These are phyloP conservation scores for Brachionus koreanus DNA, from an alignment of 1,140 invertebrate genomes.

Conservation along the genomic window DNA sequence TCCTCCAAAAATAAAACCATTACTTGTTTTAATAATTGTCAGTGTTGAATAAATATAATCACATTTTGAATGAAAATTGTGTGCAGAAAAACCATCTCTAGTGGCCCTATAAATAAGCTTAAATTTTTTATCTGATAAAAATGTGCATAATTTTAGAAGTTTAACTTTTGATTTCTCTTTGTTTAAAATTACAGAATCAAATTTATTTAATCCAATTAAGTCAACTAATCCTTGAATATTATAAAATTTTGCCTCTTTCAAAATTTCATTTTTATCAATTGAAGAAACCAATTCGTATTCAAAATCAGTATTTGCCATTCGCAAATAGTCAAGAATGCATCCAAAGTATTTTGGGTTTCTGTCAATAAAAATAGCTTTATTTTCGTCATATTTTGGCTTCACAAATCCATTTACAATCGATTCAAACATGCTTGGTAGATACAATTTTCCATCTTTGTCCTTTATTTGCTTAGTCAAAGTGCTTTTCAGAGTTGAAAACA, in stretches of 20 bases:
- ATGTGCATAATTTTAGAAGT: not conserved
- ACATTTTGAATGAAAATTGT: slow-evolving; percentile 46
- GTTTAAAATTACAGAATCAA: not conserved
- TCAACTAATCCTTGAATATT: slow-evolving; percentile 22
- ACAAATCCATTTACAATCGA: not conserved
- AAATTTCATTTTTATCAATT: not conserved
- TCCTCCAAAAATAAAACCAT: slow-evolving; percentile 46
- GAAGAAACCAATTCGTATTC: not conserved
- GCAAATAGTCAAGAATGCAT: slow-evolving; percentile 18
- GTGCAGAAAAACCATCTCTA: slow-evolving; percentile 45
- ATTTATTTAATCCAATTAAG: not conserved
- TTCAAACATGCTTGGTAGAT: not conserved
- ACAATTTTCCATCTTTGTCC: not conserved
- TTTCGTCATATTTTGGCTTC: not conserved
- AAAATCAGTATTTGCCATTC: not conserved
- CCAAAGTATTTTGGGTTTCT: slow-evolving; percentile 6
- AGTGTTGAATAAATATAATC: slow-evolving; percentile 46
- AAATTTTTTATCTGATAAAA: not conserved
- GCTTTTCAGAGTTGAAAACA: not conserved
- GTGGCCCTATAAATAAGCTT: slow-evolving; percentile 45
- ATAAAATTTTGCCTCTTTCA: slow-evolving; percentile 21
- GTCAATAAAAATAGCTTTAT: slow-evolving; percentile 26
- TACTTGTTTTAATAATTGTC: slow-evolving; percentile 45
- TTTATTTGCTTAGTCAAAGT: not conserved
- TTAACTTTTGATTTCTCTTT: not conserved